Evolutionary conservation across 2,113 vertebrate genomes (phyloP), one percentile per base, ranked within the genome.

Genomic region (Podiceps cristatus): DNA sequence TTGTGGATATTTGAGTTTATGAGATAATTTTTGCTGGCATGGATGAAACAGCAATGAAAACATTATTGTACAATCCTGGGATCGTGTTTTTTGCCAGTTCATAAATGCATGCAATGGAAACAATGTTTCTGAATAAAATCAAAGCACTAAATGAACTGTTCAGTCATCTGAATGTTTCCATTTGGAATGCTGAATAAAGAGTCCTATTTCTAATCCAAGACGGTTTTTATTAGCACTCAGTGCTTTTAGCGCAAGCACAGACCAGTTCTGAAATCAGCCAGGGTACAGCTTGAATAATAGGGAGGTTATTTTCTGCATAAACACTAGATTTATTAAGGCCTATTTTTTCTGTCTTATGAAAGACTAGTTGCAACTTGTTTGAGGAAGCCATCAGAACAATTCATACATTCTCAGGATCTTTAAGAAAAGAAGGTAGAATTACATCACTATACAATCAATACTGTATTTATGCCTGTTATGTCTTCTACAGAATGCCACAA

Each of bases 61-160:
- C 74, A 84, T 76, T 18, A n/a, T 96, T 72, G 67, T 93, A 72
- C 84, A 93, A 74, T 20, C 81, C 67, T 37, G 45, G 86, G 90
- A 86, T 95, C 82, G 75, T 96, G 86, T 64, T 82, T 84, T 96
- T 96, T 98, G 93, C 37, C 96, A 96, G 96, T 93, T 97, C 96
- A 94, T 97, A 97, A 98, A 97, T 86, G 92, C 90, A 66, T 84
- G 81, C 63, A 92, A 55, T 76, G 91, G 96, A 91, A 96, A 96
- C 92, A 93, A 86, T 50, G n/a, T 88, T 95, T 96, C 82, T 93
- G 91, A 96, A 91, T 74, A 90, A 97, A 95, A 94, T 93, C 84
- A 93, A 86, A 96, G 75, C 4, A 4, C 80, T 92, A 81, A 92
- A 85, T 87, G 47, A 80, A 72, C 50, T 68, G 40, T 89, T 94